Percentiles rank a stretch among this genome's conserved stretches.
phyloP scores from a whole-genome alignment of 2,888 invertebrate genomes.

The Zhuqinia jingwanae region DNA sequence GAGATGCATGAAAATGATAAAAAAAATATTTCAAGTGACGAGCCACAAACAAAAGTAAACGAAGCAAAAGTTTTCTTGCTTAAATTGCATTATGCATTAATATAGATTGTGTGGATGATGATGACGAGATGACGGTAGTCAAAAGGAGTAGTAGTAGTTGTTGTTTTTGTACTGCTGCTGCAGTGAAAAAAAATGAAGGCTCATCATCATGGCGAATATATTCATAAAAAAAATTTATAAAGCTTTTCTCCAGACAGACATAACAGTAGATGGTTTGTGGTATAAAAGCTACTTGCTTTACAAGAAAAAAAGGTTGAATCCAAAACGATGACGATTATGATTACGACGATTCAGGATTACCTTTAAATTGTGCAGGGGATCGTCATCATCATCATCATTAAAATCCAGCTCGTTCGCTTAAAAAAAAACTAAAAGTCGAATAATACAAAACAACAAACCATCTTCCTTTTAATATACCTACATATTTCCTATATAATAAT shows the following conservation, averaged over 20 bases:
- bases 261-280: background rate
- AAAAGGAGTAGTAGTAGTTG: too few species aligned
- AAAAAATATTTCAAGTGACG: background rate
- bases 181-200: slow-evolving; percentile 34
- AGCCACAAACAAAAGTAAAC: background rate
- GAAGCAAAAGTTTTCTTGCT: background rate
- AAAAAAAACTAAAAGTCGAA: background rate
- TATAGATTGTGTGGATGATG: slow-evolving; percentile 30
- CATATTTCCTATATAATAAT: too few species aligned
- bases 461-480: too few species aligned
- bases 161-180: background rate
- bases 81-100: slow-evolving; percentile 44
- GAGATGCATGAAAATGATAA: background rate
- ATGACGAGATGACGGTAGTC: too few species aligned
- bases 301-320: slow-evolving; percentile 7
- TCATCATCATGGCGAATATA: slow-evolving; percentile 6
- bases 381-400: slow-evolving; percentile 48
- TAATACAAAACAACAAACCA: too few species aligned
- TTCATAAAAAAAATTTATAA: background rate
- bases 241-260: background rate
- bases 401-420: slow-evolving; percentile 35
- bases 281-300: too few species aligned
- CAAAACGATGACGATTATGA: slow-evolving; percentile 31
- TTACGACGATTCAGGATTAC: slow-evolving; percentile 45
- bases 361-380: slow-evolving; percentile 54